phyloP scores from a whole-genome alignment of 2,113 vertebrate species.

The Misgurnus mizolepis region DNA sequence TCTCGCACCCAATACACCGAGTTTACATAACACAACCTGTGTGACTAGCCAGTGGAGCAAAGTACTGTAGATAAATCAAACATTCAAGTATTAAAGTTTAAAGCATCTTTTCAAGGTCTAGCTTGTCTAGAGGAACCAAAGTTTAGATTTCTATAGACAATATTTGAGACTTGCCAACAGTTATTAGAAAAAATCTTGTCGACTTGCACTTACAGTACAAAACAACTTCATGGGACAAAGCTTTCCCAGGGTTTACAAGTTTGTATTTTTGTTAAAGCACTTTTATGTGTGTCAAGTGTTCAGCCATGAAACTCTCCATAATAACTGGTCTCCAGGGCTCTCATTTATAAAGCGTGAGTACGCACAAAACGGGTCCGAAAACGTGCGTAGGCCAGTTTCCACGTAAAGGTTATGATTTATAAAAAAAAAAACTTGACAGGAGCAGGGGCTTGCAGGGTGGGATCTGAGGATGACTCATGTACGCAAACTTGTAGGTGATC shows the following conservation, averaged over 20 bases:
- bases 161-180: not conserved
- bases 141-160: not conserved
- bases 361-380: no score
- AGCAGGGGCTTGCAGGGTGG: no score
- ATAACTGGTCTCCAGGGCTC: no score
- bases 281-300: not conserved
- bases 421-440: no score
- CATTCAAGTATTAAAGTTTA: not conserved
- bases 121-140: not conserved
- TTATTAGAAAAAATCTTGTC: not conserved
- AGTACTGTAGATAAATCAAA: not conserved
- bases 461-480: no score
- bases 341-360: no score
- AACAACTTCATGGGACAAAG: no score
- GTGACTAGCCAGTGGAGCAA: not conserved
- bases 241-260: not conserved
- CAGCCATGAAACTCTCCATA: no score
- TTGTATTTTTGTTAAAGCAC: not conserved
- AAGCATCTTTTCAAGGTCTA: not conserved
- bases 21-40: not conserved
- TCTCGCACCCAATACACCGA: not conserved
- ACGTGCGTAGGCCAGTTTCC: no score
- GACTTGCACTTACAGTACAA: not conserved
- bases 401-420: no score
- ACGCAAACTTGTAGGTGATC: no score